A percentile compares a stretch with the other conserved stretches of the same genome.
These are phyloP conservation scores for Andrena chrysosceles DNA, from an alignment of 2,888 invertebrate genomes.

Conservation along the genomic window DNA sequence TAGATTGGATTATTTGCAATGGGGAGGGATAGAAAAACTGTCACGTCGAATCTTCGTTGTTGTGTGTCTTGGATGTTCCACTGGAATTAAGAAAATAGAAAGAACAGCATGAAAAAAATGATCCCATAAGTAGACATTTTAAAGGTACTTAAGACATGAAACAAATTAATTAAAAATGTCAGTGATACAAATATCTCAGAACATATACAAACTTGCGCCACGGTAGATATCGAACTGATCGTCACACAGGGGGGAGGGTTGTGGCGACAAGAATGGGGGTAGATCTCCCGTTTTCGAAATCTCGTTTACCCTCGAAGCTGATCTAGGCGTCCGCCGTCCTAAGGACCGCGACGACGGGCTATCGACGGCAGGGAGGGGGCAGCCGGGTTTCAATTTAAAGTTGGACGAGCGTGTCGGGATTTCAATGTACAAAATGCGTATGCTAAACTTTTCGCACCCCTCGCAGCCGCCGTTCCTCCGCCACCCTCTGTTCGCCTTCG, in stretches of 20 bases:
- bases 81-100: background rate
- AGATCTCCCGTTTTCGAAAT: conserved; percentile 11
- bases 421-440: conserved; percentile 83
- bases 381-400: conserved; percentile 82
- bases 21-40: conserved; percentile 4
- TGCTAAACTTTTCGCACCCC: conserved; percentile 80
- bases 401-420: conserved; percentile 81
- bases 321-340: conserved; percentile 7
- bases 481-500: conserved; percentile 61
- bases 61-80: background rate
- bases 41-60: background rate
- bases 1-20: conserved; percentile 49
- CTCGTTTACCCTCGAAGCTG: conserved; percentile 29
- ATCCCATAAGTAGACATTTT: background rate
- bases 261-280: no score
- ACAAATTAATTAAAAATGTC: background rate
- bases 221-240: no score
- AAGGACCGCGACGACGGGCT: conserved; percentile 48
- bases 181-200: no score
- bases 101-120: background rate
- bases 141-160: background rate
- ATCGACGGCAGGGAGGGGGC: conserved; percentile 53
- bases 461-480: conserved; percentile 53
- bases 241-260: no score
- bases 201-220: no score